phyloP scores from a whole-genome alignment of 2,888 invertebrate genomes.

The Tholera decimalis region DNA sequence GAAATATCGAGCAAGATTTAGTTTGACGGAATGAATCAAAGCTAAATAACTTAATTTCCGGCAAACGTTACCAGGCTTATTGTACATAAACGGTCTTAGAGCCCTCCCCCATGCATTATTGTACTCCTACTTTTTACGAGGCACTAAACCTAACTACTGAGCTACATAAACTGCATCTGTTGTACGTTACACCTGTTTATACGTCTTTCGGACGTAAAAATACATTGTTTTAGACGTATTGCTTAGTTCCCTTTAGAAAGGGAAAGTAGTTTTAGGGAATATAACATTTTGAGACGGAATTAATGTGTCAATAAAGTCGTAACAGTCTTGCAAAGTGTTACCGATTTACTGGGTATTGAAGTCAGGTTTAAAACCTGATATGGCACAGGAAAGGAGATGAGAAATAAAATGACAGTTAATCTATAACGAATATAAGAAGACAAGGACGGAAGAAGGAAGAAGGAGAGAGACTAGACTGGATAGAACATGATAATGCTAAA shows the following conservation, averaged over 20 bases:
- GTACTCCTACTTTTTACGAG: constrained; percentile 55
- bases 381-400: no score
- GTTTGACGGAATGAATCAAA: constrained; percentile 25
- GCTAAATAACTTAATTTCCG: constrained; percentile 33
- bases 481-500: no score
- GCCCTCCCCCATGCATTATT: constrained; percentile 23
- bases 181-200: constrained; percentile 55
- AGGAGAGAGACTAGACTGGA: no score
- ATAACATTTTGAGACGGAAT: not conserved
- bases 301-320: not conserved
- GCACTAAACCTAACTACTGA: constrained; percentile 55
- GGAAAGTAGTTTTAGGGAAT: not conserved
- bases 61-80: constrained; percentile 5
- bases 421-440: no score
- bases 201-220: constrained; percentile 51
- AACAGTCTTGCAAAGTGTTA: no score
- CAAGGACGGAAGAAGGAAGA: no score
- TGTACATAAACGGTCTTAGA: not conserved
- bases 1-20: not conserved
- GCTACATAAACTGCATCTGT: constrained; percentile 66
- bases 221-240: constrained; percentile 52
- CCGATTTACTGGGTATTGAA: no score
- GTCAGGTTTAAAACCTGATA: no score
- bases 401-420: no score
- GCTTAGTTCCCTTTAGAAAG: constrained; percentile 26